phyloP scores from a whole-genome alignment of 2,888 invertebrate genomes.

The Micoletzkya japonica region DNA sequence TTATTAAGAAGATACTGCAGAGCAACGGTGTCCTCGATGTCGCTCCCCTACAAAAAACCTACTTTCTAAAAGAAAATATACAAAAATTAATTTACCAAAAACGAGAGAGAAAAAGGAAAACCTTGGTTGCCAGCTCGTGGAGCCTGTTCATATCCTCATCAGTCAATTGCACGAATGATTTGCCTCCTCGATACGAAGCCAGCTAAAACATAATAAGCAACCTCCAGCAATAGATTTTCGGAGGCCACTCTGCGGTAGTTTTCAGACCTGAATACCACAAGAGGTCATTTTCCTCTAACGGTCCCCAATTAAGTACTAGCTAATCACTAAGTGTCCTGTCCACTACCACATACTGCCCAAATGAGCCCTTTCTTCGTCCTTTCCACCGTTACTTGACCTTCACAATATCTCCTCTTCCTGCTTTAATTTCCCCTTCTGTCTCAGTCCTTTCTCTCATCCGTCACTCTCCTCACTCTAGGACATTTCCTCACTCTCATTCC shows the following conservation, averaged over 20 bases:
- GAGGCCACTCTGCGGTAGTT: no score
- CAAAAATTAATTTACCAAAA: neutral
- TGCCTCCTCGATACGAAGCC: conserved; percentile 59
- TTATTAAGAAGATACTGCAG: conserved; percentile 54
- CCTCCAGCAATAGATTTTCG: no score
- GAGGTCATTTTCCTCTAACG: no score
- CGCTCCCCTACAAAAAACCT: conserved; percentile 29
- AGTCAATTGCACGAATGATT: conserved; percentile 52
- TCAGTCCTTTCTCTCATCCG: neutral
- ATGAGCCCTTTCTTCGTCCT: no score
- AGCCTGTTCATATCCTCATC: conserved; percentile 58
- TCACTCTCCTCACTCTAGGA: neutral
- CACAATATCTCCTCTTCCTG: neutral
- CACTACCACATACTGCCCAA: no score
- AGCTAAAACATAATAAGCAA: conserved; percentile 47
- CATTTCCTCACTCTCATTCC: neutral
- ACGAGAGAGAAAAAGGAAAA: neutral
- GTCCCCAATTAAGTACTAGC: no score
- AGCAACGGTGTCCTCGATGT: conserved; percentile 42
- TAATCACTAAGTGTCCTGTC: no score
- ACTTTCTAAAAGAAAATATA: neutral
- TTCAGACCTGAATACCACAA: no score
- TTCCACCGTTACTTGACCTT: conserved; percentile 17
- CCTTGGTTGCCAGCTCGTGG: conserved; percentile 48
- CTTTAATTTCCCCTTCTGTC: conserved; percentile 13